These are phyloP conservation scores for Drosophila yooni DNA, from an alignment of 2,888 invertebrate genomes.

Conservation along the genomic window DNA sequence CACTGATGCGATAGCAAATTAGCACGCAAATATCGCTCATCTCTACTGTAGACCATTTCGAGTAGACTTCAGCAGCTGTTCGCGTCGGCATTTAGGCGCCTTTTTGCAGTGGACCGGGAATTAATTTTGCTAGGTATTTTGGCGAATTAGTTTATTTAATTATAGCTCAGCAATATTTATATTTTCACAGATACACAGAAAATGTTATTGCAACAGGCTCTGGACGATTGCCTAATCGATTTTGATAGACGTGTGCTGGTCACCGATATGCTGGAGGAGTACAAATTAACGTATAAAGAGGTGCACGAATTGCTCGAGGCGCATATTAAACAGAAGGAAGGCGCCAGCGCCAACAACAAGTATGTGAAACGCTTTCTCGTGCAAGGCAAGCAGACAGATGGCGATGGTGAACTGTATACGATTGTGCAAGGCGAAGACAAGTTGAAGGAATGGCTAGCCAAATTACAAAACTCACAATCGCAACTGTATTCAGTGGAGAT, in stretches of 20 bases:
- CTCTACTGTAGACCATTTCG: slow-evolving; percentile 14
- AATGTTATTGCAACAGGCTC: slow-evolving; percentile 71
- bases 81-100: slow-evolving; percentile 25
- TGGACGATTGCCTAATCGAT: slow-evolving; percentile 79
- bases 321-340: slow-evolving; percentile 71
- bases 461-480: slow-evolving; percentile 71
- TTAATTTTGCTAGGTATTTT: neutral
- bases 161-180: neutral
- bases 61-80: slow-evolving; percentile 37
- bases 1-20: neutral
- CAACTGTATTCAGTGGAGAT: slow-evolving; percentile 81
- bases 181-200: slow-evolving; percentile 9
- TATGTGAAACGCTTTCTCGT: slow-evolving; percentile 76
- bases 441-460: slow-evolving; percentile 68
- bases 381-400: slow-evolving; percentile 36
- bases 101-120: slow-evolving; percentile 14
- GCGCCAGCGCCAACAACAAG: slow-evolving; percentile 65
- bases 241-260: slow-evolving; percentile 81
- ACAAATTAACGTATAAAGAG: slow-evolving; percentile 75
- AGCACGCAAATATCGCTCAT: slow-evolving; percentile 9
- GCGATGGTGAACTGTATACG: slow-evolving; percentile 67
- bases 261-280: slow-evolving; percentile 82
- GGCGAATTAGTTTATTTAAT: neutral
- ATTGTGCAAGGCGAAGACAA: slow-evolving; percentile 77
- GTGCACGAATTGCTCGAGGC: slow-evolving; percentile 68